Percentiles rank a stretch among this genome's conserved stretches.
Conservation (phyloP, 2,113 vertebrate species). For the Bufo bufo region DNA sequence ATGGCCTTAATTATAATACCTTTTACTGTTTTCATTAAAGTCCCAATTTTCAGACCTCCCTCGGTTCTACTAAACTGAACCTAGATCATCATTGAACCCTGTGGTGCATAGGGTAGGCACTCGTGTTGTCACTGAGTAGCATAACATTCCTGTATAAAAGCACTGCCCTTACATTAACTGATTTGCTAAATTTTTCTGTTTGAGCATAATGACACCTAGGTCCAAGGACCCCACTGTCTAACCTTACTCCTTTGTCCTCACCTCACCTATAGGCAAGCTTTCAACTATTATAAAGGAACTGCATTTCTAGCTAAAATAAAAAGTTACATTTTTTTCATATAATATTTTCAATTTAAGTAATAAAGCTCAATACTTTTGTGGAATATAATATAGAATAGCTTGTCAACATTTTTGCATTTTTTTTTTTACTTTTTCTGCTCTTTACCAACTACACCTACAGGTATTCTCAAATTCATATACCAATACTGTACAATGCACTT, state of each 20-base stretch:
- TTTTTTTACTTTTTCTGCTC: background rate
- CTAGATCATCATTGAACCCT: background rate
- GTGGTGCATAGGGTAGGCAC: background rate
- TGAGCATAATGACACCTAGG: background rate
- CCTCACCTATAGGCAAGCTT: background rate
- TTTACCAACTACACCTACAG: background rate
- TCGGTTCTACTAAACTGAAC: background rate
- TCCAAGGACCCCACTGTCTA: background rate
- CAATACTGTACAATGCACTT: background rate
- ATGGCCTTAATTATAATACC: background rate
- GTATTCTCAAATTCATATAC: background rate
- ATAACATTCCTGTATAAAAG: background rate
- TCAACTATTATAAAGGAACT: background rate
- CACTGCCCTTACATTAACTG: background rate
- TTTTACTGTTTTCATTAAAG: background rate
- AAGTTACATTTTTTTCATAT: background rate
- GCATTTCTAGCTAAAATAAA: background rate
- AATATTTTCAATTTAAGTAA: background rate
- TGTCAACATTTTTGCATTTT: background rate
- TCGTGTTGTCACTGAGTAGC: background rate
- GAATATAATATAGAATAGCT: background rate
- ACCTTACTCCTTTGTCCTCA: background rate
- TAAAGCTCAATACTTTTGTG: background rate
- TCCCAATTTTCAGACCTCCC: background rate
- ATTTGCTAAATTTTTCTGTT: background rate